Percentiles rank a stretch among this genome's conserved stretches.
Conservation (phyloP, 2,888 invertebrate genomes). For the Ellobium chinense region DNA sequence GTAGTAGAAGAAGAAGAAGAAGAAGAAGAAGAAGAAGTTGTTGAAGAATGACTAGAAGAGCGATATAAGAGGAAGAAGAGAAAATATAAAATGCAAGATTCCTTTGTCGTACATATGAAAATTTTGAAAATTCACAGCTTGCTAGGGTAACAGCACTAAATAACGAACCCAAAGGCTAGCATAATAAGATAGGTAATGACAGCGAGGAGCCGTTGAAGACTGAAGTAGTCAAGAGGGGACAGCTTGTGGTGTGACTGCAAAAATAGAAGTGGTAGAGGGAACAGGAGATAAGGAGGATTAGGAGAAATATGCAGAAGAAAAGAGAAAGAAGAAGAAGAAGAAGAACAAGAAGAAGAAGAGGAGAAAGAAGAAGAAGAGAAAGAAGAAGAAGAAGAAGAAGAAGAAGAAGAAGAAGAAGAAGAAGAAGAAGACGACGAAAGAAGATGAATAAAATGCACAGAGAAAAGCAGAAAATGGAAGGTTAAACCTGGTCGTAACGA, state of each 20-base stretch:
- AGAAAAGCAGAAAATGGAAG: too few species aligned
- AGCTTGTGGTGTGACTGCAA: not conserved
- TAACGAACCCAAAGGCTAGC: not conserved
- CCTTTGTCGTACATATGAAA: too few species aligned
- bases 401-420: conserved; percentile 19
- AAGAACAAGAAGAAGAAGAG: not conserved
- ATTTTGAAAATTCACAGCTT: too few species aligned
- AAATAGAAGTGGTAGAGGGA: not conserved
- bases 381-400: not conserved
- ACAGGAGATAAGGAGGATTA: not conserved
- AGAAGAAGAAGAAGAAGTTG: conserved; percentile 15
- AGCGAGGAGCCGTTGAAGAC: conserved; percentile 17
- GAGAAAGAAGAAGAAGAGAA: not conserved
- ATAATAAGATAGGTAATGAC: not conserved
- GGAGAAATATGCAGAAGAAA: not conserved
- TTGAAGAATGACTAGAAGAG: conserved; percentile 1
- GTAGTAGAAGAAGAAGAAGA: conserved; percentile 7
- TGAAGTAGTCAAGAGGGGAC: not conserved
- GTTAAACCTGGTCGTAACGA: too few species aligned
- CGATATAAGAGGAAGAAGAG: not conserved
- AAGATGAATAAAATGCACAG: too few species aligned
- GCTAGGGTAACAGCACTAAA: too few species aligned
- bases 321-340: not conserved
- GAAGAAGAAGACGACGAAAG: not conserved
- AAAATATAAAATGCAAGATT: not conserved